A percentile compares a stretch with the other conserved stretches of the same genome.
Evolutionary conservation across 1,140 invertebrate species (phyloP).

Genomic region (Chelonus insularis): DNA sequence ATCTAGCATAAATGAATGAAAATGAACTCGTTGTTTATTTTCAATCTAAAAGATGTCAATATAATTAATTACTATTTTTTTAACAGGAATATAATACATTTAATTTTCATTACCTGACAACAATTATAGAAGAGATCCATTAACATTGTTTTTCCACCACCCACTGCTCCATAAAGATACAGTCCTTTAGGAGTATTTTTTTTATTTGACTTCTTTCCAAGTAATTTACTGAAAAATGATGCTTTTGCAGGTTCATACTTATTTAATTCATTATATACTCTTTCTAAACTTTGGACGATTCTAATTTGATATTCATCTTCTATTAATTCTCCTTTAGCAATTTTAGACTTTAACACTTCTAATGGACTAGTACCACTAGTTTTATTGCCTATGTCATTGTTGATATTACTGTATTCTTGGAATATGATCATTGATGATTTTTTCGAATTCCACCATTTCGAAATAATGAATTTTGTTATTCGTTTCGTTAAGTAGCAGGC

Average conservation of each 20-base stretch:
- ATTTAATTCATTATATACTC: conserved; percentile 69
- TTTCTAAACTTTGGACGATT: conserved; percentile 70
- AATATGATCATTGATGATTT: too few species aligned
- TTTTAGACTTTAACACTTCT: conserved; percentile 62
- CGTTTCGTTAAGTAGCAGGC: too few species aligned
- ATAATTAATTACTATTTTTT: neutral
- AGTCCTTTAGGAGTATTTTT: conserved; percentile 71
- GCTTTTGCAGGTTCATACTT: conserved; percentile 63
- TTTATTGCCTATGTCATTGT: too few species aligned
- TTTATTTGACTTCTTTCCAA: conserved; percentile 47
- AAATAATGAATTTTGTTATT: too few species aligned
- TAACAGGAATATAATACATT: conserved; percentile 28
- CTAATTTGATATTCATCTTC: conserved; percentile 73
- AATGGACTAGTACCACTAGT: conserved; percentile 53
- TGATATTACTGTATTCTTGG: too few species aligned
- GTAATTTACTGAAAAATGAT: conserved; percentile 55
- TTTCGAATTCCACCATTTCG: too few species aligned
- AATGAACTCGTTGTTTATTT: conserved; percentile 86
- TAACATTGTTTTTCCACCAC: conserved; percentile 97
- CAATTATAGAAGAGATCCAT: conserved; percentile 97
- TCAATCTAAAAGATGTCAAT: conserved; percentile 54
- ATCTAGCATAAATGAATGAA: conserved; percentile 97
- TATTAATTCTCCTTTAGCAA: conserved; percentile 65
- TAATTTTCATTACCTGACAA: conserved; percentile 62
- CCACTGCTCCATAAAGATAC: conserved; percentile 84